phyloP scores from a whole-genome alignment of 1,140 invertebrate species.

The Monomorium pharaonis region DNA sequence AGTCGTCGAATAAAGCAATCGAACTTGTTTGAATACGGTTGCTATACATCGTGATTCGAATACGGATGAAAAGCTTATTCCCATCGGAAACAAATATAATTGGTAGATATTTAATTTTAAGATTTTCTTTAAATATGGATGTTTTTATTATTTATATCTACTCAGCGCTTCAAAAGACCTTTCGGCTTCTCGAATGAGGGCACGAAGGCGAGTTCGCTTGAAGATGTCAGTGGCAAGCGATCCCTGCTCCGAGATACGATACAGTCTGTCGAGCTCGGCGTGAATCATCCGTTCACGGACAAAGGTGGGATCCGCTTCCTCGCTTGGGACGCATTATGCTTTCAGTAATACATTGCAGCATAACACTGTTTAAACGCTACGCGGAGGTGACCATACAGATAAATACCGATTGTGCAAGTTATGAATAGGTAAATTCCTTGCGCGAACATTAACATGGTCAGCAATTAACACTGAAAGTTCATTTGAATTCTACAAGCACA shows the following conservation, averaged over 20 bases:
- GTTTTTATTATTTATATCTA: not conserved
- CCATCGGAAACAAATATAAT: not conserved
- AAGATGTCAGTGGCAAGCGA: slow-evolving; percentile 20
- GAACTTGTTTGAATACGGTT: slow-evolving; percentile 23
- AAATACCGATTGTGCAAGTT: slow-evolving; percentile 51
- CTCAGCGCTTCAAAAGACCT: not conserved
- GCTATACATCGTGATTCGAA: not conserved
- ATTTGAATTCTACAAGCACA: not conserved
- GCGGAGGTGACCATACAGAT: slow-evolving; percentile 53
- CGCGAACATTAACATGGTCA: not conserved
- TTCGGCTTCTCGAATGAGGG: not conserved
- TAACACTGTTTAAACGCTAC: slow-evolving; percentile 48
- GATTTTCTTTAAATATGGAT: not conserved
- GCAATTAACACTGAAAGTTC: slow-evolving; percentile 1
- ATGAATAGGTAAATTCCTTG: slow-evolving; percentile 5
- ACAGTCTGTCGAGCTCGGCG: slow-evolving; percentile 35
- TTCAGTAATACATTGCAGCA: slow-evolving; percentile 64
- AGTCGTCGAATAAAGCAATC: slow-evolving; percentile 18
- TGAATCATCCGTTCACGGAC: slow-evolving; percentile 63
- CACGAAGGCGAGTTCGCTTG: not conserved
- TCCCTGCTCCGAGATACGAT: not conserved
- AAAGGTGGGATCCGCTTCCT: slow-evolving; percentile 67
- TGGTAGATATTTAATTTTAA: not conserved
- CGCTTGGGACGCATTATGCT: slow-evolving; percentile 55
- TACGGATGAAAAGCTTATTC: not conserved